A percentile compares a stretch with the other conserved stretches of the same genome.
Conservation (phyloP, 2,888 invertebrate genomes). For the Lapara coniferarum region DNA sequence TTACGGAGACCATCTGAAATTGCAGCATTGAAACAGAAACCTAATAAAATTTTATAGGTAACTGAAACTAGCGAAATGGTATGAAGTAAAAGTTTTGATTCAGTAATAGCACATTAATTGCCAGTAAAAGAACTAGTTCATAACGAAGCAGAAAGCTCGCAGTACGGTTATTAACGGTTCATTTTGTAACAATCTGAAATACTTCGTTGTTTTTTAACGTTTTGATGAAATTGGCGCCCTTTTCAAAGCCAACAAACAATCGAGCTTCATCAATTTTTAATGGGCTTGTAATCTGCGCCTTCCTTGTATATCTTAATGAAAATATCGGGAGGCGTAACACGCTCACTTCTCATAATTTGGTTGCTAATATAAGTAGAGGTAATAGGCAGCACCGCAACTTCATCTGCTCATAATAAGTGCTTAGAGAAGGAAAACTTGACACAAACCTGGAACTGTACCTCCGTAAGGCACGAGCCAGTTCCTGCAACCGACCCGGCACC, state of each 20-base stretch:
- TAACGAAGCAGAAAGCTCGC: conserved; percentile 46
- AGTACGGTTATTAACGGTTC: conserved; percentile 52
- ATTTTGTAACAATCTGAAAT: conserved; percentile 45
- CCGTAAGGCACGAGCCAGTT: no score
- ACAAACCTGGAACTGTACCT: no score
- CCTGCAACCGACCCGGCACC: no score
- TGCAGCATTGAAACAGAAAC: background rate
- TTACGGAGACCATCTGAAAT: background rate
- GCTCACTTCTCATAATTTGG: no score
- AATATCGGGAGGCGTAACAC: background rate
- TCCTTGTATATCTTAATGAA: background rate
- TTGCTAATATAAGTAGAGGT: no score
- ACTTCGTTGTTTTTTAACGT: conserved; percentile 22
- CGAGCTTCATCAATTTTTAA: conserved; percentile 9
- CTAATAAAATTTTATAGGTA: conserved; percentile 5
- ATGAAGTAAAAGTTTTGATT: conserved; percentile 53
- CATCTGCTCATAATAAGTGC: no score
- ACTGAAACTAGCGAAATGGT: conserved; percentile 32
- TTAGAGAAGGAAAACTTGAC: no score
- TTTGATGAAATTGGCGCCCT: background rate
- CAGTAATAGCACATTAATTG: conserved; percentile 55
- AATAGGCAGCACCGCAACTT: no score
- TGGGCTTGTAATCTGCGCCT: background rate
- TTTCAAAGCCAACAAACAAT: conserved; percentile 6
- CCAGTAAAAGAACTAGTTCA: conserved; percentile 46